phyloP scores from a whole-genome alignment of 2,888 invertebrate species.

The Macaria notata region DNA sequence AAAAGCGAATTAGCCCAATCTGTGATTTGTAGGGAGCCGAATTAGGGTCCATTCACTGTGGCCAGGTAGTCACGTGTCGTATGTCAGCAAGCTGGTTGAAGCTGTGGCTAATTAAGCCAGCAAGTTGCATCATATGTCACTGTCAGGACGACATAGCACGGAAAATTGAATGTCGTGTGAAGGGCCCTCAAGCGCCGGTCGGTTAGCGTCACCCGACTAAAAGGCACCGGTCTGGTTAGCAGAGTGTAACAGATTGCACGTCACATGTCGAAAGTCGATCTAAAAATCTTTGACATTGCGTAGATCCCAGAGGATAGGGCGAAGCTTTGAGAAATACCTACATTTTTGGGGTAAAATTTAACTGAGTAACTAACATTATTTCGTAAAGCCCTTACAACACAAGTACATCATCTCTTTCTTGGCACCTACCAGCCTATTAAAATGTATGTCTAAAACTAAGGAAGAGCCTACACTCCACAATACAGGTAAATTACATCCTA shows the following conservation, averaged over 20 bases:
- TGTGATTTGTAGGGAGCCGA: neutral
- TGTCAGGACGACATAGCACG: slow-evolving; percentile 17
- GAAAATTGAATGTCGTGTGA: slow-evolving; percentile 21
- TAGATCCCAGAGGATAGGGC: too few relatives aligned
- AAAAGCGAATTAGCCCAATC: neutral
- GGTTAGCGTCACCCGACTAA: slow-evolving; percentile 2
- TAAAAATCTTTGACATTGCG: neutral
- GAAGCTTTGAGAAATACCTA: too few relatives aligned
- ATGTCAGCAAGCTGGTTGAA: neutral
- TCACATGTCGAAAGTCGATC: neutral
- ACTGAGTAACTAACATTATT: too few relatives aligned
- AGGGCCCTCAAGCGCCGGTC: slow-evolving; percentile 9
- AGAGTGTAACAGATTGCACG: neutral
- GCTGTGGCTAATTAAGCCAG: slow-evolving; percentile 14
- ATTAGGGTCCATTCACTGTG: neutral
- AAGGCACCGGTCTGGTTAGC: neutral
- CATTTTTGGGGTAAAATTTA: too few relatives aligned
- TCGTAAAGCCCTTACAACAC: too few relatives aligned
- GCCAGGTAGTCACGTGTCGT: slow-evolving; percentile 2
- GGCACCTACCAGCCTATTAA: too few relatives aligned
- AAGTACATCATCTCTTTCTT: too few relatives aligned
- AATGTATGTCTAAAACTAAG: too few relatives aligned
- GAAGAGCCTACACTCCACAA: too few relatives aligned
- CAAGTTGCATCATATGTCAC: slow-evolving; percentile 18
- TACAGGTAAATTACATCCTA: too few relatives aligned